These are phyloP conservation scores for Staurois parvus DNA, from an alignment of 2,797 vertebrate species.

Conservation along the genomic window DNA sequence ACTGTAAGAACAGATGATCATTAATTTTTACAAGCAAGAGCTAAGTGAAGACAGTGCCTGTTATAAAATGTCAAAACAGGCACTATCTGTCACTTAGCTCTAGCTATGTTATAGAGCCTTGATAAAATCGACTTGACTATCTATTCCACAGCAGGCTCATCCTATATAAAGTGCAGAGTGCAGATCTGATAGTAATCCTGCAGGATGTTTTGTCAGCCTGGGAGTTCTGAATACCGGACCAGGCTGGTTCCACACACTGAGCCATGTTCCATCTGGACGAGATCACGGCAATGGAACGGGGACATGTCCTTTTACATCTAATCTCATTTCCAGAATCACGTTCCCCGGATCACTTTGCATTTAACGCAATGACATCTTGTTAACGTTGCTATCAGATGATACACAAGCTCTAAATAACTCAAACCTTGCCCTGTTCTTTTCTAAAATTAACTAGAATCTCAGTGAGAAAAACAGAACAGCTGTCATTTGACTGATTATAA, in stretches of 20 bases:
- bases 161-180: constrained; percentile 16
- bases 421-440: constrained; percentile 59
- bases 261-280: constrained; percentile 54
- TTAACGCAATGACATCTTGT: constrained; percentile 53
- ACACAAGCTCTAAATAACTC: constrained; percentile 52
- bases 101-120: not conserved
- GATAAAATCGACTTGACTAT: not conserved
- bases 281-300: constrained; percentile 24
- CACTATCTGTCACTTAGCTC: not conserved
- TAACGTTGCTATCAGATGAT: constrained; percentile 52
- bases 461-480: constrained; percentile 54
- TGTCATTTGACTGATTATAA: constrained; percentile 57
- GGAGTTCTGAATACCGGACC: constrained; percentile 41
- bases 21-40: not conserved
- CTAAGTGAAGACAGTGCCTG: not conserved
- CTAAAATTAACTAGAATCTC: constrained; percentile 57
- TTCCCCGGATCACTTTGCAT: constrained; percentile 33
- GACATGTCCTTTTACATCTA: constrained; percentile 48
- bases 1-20: no score
- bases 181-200: constrained; percentile 28
- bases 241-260: constrained; percentile 11
- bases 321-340: constrained; percentile 42
- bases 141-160: not conserved
- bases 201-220: constrained; percentile 16
- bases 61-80: not conserved